Evolutionary conservation across 2,888 invertebrate species (phyloP).

Genomic region (Nomada fucata): DNA sequence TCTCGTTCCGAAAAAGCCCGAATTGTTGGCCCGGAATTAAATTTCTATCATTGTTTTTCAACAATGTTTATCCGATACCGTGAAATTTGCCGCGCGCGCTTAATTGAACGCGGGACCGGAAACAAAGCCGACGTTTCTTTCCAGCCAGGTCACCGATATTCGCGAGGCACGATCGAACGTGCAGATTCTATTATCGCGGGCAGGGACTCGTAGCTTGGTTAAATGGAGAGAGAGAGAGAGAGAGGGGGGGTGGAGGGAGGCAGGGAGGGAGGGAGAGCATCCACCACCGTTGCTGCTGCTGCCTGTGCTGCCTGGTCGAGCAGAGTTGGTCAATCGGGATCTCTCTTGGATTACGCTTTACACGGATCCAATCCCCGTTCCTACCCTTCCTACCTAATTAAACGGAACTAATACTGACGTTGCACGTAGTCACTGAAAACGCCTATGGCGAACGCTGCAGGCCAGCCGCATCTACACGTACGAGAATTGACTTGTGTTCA

Average conservation of each 20-base stretch:
- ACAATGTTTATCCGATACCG: constrained; percentile 37
- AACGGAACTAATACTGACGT: constrained; percentile 75
- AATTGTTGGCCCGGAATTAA: constrained; percentile 18
- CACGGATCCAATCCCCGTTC: constrained; percentile 70
- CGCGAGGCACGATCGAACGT: constrained; percentile 66
- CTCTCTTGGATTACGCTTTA: constrained; percentile 75
- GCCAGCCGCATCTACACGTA: constrained; percentile 1
- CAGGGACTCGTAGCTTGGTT: constrained; percentile 35
- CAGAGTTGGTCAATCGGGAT: constrained; percentile 72
- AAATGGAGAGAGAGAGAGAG: not conserved
- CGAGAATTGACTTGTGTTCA: constrained; percentile 14
- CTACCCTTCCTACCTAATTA: constrained; percentile 75
- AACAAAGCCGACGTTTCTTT: constrained; percentile 55
- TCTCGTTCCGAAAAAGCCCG: not conserved
- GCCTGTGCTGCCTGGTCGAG: constrained; percentile 59
- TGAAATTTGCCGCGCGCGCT: constrained; percentile 27
- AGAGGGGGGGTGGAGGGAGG: too few species aligned
- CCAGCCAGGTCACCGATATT: constrained; percentile 47
- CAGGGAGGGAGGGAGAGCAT: constrained; percentile 10
- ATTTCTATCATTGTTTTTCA: constrained; percentile 37
- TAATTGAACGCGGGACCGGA: constrained; percentile 44
- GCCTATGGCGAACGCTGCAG: constrained; percentile 54
- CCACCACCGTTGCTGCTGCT: constrained; percentile 5
- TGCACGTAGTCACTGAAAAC: constrained; percentile 67
- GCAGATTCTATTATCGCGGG: constrained; percentile 76